A percentile compares a stretch with the other conserved stretches of the same genome.
Evolutionary conservation across 2,888 invertebrate species (phyloP).

Genomic region (Dasypolia templi): DNA sequence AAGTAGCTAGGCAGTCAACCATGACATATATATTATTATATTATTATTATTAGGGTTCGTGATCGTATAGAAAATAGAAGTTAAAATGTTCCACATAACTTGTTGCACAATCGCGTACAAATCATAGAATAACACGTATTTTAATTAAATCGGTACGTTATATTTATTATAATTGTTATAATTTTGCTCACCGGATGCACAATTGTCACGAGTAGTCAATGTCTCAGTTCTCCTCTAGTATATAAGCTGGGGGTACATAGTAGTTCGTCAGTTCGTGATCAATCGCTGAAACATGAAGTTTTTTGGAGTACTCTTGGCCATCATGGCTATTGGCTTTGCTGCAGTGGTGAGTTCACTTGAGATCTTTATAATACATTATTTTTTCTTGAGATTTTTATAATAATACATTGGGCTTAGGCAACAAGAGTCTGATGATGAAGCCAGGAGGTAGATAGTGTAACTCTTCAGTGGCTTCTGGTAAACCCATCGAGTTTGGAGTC

Average conservation of each 20-base stretch:
- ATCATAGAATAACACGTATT: slow-evolving; percentile 28
- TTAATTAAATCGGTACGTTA: too few species aligned
- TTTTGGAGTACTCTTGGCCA: slow-evolving; percentile 75
- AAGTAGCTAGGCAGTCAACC: not conserved
- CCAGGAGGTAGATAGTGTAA: too few species aligned
- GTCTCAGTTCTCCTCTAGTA: slow-evolving; percentile 21
- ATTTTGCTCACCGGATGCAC: slow-evolving; percentile 49
- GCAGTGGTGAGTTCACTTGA: slow-evolving; percentile 77
- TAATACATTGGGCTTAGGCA: too few species aligned
- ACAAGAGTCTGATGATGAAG: too few species aligned
- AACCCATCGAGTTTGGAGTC: too few species aligned
- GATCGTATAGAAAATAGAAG: not conserved
- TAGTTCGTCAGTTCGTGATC: slow-evolving; percentile 32
- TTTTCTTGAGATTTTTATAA: not conserved
- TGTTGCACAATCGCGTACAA: slow-evolving; percentile 34
- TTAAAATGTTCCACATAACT: not conserved
- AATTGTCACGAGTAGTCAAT: slow-evolving; percentile 35
- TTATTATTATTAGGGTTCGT: too few species aligned
- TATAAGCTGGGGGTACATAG: slow-evolving; percentile 31
- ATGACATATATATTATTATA: too few species aligned
- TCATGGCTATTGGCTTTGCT: slow-evolving; percentile 79
- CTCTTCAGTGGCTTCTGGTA: too few species aligned
- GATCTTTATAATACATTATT: not conserved
- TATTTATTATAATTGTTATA: slow-evolving; percentile 41
- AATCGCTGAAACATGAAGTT: slow-evolving; percentile 77